Base-by-base conservation (phyloP, 2,888 invertebrate species). In the Osmoderma eremita region DNA sequence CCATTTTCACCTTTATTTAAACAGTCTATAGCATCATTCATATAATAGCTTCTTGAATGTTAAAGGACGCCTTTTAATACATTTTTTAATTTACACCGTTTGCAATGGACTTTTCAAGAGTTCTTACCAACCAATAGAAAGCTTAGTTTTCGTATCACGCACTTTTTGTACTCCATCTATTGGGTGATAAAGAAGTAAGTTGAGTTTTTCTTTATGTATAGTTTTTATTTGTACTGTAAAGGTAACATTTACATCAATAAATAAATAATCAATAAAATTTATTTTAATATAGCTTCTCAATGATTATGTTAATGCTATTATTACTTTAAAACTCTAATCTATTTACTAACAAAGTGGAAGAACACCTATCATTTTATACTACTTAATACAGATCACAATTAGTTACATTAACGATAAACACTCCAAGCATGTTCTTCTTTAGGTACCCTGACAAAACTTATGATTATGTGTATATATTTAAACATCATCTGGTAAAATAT, bases 401-500 rank as follows among this genome's bases (percentile, higher is more conserved):
- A 30, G 13, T 58, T 15, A 58, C 58, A 58, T 61, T 8, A 15
- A 61, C 45, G 45, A 12, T 36, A 18, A 54, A 39, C 36, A 36
- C 15, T 53, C 10, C 53, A 39, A 30, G 30, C 30, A 30, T 30
- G 30, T 30, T 30, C 41, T 20, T 42, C n/a, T n/a, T 45, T 30
- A 61, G 58, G 65, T 67, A 67, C 67, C 67, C 67, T 67, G 67
- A 67, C 51, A 24, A 62, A 50, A 8, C 13, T 36, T 53, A 13
- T 20, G 18, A 24, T n/a, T 15, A 10, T 4, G 3, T 20, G 45
- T 15, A 17, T 20, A 15, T 50, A 15, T 42, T 84, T 83, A 90
- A 82, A 90, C 87, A 80, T 89, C 87, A 41, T 85, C 86, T 64
- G 92, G 92, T 74, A 92, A 82, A 77, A 92, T 91, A 78, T 92